Conservation (phyloP, 1,140 invertebrate genomes). For the Scaptomyza hsui region DNA sequence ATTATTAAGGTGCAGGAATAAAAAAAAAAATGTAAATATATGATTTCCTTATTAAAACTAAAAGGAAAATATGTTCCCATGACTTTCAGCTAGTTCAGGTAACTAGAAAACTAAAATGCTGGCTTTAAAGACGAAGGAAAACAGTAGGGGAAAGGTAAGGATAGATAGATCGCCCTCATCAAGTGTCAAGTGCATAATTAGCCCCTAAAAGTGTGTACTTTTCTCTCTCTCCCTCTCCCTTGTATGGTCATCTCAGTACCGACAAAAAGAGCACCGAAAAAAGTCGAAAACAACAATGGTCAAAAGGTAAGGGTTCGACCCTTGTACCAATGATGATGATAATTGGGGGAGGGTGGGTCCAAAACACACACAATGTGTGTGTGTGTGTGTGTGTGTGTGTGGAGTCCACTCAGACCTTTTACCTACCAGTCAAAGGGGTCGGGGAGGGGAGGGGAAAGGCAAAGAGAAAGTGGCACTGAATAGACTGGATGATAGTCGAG, state of each 20-base stretch:
- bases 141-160: neutral
- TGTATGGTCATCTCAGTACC: constrained; percentile 20
- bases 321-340: constrained; percentile 10
- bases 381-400: too few relatives aligned
- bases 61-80: neutral
- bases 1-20: too few relatives aligned
- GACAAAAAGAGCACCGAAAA: constrained; percentile 38
- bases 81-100: constrained; percentile 13
- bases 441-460: neutral
- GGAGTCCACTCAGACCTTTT: constrained; percentile 50
- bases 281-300: constrained; percentile 29
- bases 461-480: constrained; percentile 34
- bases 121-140: constrained; percentile 4
- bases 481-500: constrained; percentile 22
- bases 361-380: too few relatives aligned
- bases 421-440: constrained; percentile 10
- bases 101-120: neutral
- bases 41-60: constrained; percentile 1
- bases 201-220: constrained; percentile 41
- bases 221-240: neutral
- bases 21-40: constrained; percentile 1
- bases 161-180: constrained; percentile 51
- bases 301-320: constrained; percentile 20
- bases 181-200: constrained; percentile 79
- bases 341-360: neutral